Base-by-base conservation (phyloP, 2,113 vertebrate genomes). In the Eurystomus gularis region DNA sequence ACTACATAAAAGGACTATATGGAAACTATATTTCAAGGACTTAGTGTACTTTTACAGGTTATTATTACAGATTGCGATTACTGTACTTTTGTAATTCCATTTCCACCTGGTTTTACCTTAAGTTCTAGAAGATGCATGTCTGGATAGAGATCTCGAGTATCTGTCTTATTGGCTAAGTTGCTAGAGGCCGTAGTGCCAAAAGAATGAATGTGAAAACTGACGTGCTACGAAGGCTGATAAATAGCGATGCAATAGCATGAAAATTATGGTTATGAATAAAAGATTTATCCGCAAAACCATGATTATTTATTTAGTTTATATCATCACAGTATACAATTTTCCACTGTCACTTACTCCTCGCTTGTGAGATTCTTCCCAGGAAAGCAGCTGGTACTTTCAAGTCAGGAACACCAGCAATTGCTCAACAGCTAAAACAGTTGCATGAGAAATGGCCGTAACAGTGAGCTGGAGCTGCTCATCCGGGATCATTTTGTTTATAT, bases 261-360 rank as follows among this genome's bases (percentile, higher is more conserved):
- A 96, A 95, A 96, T 96, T 86, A 92, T 94, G 82, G 86, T 51
- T 91, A 88, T 89, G 91, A 97, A 97, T 96, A 97, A 96, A 96
- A 96, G 66, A 92, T 92, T 88, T 89, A 93, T 83, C 52, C 44
- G 82, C 82, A 88, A 64, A 25, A 77, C 80, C 72, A 89, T 29
- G 42, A 85, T 84, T 40, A 90, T 89, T 91, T 49, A 81, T 93
- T 91, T 81, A 29, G 31, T 94, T 96, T 96, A 86, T 93, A 73
- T 93, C 88, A 93, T 87, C 71, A 82, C 33, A 62, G 37, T 64
- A 65, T 13, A 72, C 39, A 80, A 60, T 95, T 94, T 94, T 87
- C 82, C 78, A 94, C 93, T 92, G 87, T 92, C 90, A 95, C 68
- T 80, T 91, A 61, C 57, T 89, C 48, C 65, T 84, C 0, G 14